phyloP scores from a whole-genome alignment of 2,888 invertebrate species.

The Microdon myrmicae region DNA sequence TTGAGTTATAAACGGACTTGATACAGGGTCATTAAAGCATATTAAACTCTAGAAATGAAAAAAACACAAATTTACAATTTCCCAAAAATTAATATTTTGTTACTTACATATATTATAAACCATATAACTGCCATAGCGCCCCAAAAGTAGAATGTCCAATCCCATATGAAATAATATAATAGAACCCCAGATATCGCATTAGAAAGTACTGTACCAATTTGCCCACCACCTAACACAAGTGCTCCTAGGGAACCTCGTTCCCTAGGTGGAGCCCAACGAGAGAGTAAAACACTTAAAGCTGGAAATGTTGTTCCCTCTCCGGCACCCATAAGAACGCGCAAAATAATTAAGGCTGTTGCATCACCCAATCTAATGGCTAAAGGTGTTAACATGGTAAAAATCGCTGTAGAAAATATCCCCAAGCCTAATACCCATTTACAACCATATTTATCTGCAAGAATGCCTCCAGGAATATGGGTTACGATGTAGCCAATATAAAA shows the following conservation, averaged over 20 bases:
- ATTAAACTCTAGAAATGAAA: constrained; percentile 71
- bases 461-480: constrained; percentile 82
- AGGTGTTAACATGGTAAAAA: constrained; percentile 82
- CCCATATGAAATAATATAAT: constrained; percentile 74
- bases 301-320: constrained; percentile 87
- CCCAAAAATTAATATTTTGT: neutral
- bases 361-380: constrained; percentile 72
- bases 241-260: constrained; percentile 80
- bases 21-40: constrained; percentile 75
- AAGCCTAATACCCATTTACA: constrained; percentile 83
- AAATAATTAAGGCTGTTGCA: constrained; percentile 73
- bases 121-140: constrained; percentile 75
- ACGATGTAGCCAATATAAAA: constrained; percentile 86
- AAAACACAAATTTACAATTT: constrained; percentile 54
- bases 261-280: constrained; percentile 80
- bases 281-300: constrained; percentile 79
- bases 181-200: constrained; percentile 74
- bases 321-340: constrained; percentile 80
- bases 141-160: constrained; percentile 79
- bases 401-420: constrained; percentile 79
- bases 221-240: constrained; percentile 79
- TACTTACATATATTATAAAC: constrained; percentile 73
- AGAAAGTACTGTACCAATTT: constrained; percentile 71
- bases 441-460: constrained; percentile 80
- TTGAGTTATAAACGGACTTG: constrained; percentile 79